phyloP scores from a whole-genome alignment of 2,797 vertebrate species.

The Myiotriccus ornatus region DNA sequence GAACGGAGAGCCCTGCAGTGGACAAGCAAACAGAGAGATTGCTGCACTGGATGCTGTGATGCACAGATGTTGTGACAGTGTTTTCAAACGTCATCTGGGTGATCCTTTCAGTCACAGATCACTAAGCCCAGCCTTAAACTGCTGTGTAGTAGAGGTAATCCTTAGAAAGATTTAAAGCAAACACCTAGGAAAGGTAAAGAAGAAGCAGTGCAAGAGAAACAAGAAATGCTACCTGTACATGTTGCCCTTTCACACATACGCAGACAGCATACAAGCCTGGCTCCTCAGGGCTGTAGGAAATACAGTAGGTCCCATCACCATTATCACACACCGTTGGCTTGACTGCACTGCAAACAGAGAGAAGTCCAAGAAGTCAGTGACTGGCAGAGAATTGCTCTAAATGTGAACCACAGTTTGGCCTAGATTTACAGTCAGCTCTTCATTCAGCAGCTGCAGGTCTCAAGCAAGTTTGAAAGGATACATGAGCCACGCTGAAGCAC shows the following conservation, averaged over 20 bases:
- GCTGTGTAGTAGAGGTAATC: background rate
- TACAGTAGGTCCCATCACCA: conserved; percentile 82
- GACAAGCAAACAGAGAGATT: background rate
- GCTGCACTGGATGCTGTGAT: background rate
- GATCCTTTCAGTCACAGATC: background rate
- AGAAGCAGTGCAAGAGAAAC: background rate
- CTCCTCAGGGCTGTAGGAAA: conserved; percentile 83
- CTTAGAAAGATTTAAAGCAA: background rate
- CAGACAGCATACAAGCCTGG: conserved; percentile 81
- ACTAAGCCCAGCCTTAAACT: background rate
- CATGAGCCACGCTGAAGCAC: background rate
- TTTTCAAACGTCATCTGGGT: background rate
- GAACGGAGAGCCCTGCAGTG: conserved; percentile 88
- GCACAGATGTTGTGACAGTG: background rate
- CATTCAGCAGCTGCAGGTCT: background rate
- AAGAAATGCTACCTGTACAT: conserved; percentile 81
- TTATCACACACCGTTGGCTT: conserved; percentile 81
- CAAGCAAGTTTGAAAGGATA: background rate
- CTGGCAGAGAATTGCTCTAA: background rate
- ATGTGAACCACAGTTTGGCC: background rate
- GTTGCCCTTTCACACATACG: conserved; percentile 84
- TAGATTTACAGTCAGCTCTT: background rate
- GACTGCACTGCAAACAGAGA: conserved; percentile 71
- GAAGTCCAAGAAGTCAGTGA: background rate
- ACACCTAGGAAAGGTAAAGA: background rate